Percentiles rank a stretch among this genome's conserved stretches.
phyloP scores from a whole-genome alignment of 1,140 invertebrate genomes.

The Temnothorax longispinosus region DNA sequence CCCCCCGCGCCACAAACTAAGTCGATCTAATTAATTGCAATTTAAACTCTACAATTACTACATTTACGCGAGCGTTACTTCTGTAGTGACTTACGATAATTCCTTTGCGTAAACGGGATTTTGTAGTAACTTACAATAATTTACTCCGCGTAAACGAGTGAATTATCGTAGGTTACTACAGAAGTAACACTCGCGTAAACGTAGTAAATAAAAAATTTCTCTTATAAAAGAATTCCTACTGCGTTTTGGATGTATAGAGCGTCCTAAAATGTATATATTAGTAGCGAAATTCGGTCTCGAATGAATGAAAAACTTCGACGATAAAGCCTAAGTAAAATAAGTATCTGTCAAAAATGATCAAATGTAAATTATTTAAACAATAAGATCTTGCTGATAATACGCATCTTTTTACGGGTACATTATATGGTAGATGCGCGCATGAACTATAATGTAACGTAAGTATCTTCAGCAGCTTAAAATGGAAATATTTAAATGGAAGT shows the following conservation, averaged over 20 bases:
- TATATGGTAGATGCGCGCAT: not conserved
- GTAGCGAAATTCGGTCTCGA: constrained; percentile 20
- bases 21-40: not conserved
- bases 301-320: not conserved
- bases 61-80: too few relatives aligned
- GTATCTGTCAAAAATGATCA: not conserved
- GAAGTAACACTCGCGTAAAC: too few relatives aligned
- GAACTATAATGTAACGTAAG: not conserved
- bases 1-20: not conserved
- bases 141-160: too few relatives aligned
- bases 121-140: too few relatives aligned
- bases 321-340: not conserved
- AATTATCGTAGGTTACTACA: too few relatives aligned
- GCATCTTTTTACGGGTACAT: not conserved
- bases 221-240: constrained; percentile 24
- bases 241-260: not conserved
- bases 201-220: not conserved
- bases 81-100: too few relatives aligned
- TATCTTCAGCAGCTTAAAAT: constrained; percentile 12
- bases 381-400: not conserved
- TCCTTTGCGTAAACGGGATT: too few relatives aligned
- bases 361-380: constrained; percentile 8
- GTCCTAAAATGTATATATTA: not conserved
- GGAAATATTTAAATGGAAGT: not conserved
- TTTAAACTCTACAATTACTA: not conserved